Evolutionary conservation across 2,113 vertebrate species (phyloP).

Genomic region (Phocoena sinus): DNA sequence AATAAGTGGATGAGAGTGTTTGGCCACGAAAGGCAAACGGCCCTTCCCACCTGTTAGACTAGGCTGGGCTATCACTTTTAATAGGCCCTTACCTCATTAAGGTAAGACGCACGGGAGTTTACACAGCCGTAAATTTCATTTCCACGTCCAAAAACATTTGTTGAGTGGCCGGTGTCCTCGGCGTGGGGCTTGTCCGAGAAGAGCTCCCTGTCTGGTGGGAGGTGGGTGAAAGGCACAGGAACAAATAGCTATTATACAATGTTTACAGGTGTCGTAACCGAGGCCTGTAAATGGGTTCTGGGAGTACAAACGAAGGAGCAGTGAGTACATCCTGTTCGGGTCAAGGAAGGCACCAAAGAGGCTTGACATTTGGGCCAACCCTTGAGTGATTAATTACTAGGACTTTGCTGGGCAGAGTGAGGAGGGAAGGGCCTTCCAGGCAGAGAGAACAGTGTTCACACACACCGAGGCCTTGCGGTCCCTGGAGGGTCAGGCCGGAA

Average conservation of each 20-base stretch:
- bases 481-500: accelerated
- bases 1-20: not conserved
- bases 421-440: not conserved
- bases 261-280: not conserved
- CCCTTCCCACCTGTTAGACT: not conserved
- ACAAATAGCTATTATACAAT: slow-evolving; percentile 8
- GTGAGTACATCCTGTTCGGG: not conserved
- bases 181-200: not conserved
- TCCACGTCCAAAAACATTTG: not conserved
- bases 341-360: not conserved
- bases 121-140: not conserved
- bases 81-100: not conserved
- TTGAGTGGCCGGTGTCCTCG: not conserved
- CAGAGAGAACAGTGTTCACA: not conserved
- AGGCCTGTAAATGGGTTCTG: not conserved
- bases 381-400: not conserved
- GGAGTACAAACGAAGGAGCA: not conserved
- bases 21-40: not conserved
- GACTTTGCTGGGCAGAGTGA: not conserved
- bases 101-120: not conserved
- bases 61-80: not conserved
- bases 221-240: not conserved
- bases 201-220: not conserved
- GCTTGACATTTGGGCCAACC: not conserved
- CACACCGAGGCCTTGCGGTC: not conserved